Conservation (phyloP, 2,888 invertebrate genomes). For the Cheilosia soror region DNA sequence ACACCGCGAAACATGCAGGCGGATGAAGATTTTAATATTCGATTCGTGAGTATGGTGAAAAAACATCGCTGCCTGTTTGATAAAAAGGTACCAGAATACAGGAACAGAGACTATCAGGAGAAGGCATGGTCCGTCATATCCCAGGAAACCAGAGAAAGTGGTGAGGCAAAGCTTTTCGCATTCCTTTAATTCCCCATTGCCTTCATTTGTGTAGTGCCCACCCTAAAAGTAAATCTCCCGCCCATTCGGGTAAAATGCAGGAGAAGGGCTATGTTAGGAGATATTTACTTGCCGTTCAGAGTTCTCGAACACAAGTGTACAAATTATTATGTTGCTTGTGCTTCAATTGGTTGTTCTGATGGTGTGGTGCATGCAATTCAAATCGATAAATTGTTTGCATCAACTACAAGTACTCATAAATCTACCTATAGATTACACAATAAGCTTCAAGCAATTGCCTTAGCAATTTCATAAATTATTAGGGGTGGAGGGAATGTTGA, state of each 20-base stretch:
- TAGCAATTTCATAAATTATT: conserved; percentile 28
- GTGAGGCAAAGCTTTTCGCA: conserved; percentile 77
- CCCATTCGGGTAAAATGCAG: conserved; percentile 37
- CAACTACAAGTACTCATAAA: conserved; percentile 37
- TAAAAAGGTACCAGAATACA: conserved; percentile 84
- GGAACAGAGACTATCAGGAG: conserved; percentile 84
- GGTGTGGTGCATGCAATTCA: conserved; percentile 25
- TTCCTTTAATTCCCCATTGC: conserved; percentile 40
- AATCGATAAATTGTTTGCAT: conserved; percentile 66
- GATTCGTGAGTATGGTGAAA: conserved; percentile 84
- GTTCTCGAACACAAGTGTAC: conserved; percentile 28
- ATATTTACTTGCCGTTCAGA: conserved; percentile 22
- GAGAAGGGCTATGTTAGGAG: conserved; percentile 15
- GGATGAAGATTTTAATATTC: conserved; percentile 83
- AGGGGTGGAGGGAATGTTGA: neutral
- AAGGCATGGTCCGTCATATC: conserved; percentile 83
- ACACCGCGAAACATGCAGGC: conserved; percentile 83
- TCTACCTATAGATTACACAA: conserved; percentile 61
- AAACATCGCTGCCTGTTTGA: conserved; percentile 84
- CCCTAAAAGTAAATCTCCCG: conserved; percentile 61
- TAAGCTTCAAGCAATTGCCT: conserved; percentile 59
- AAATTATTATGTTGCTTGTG: neutral
- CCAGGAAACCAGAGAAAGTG: conserved; percentile 82
- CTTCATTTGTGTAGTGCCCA: conserved; percentile 36
- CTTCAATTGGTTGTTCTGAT: neutral